Evolutionary conservation across 1,140 invertebrate species (phyloP).

Genomic region (Eciton burchellii): DNA sequence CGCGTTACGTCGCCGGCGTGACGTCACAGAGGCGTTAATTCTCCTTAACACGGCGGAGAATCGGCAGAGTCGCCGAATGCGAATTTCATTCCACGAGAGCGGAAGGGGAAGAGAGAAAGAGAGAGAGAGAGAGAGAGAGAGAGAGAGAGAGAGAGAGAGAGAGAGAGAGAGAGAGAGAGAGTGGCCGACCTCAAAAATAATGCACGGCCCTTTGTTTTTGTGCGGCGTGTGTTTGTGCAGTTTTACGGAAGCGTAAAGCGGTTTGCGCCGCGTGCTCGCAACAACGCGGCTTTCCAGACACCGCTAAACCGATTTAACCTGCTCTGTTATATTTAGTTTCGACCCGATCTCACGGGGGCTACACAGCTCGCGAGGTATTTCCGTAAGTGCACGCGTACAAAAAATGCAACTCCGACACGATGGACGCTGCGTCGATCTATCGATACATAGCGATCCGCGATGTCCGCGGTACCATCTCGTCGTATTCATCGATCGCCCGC

Average conservation of each 20-base stretch:
- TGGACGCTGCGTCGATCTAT: conserved; percentile 14
- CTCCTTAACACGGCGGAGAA: too few relatives aligned
- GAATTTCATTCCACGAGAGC: too few relatives aligned
- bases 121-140: too few relatives aligned
- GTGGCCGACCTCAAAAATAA: not conserved
- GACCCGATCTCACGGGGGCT: conserved; percentile 49
- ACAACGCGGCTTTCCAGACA: conserved; percentile 33
- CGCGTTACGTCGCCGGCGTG: too few relatives aligned
- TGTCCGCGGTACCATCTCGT: conserved; percentile 40
- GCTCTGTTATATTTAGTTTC: conserved; percentile 57
- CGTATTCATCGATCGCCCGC: conserved; percentile 21
- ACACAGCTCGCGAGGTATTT: conserved; percentile 58
- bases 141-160: too few relatives aligned
- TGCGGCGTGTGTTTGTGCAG: not conserved
- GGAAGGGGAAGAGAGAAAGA: too few relatives aligned
- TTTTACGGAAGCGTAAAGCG: not conserved
- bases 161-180: too few relatives aligned
- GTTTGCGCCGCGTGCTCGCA: not conserved
- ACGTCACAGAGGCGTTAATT: too few relatives aligned
- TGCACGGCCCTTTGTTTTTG: not conserved
- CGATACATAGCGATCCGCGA: conserved; percentile 45
- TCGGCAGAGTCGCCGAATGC: too few relatives aligned
- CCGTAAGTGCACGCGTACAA: conserved; percentile 24
- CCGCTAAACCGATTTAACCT: conserved; percentile 43
- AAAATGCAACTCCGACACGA: conserved; percentile 24